A percentile compares a stretch with the other conserved stretches of the same genome.
These are phyloP conservation scores for Hyla sarda DNA, from an alignment of 2,113 vertebrate genomes.

Conservation along the genomic window DNA sequence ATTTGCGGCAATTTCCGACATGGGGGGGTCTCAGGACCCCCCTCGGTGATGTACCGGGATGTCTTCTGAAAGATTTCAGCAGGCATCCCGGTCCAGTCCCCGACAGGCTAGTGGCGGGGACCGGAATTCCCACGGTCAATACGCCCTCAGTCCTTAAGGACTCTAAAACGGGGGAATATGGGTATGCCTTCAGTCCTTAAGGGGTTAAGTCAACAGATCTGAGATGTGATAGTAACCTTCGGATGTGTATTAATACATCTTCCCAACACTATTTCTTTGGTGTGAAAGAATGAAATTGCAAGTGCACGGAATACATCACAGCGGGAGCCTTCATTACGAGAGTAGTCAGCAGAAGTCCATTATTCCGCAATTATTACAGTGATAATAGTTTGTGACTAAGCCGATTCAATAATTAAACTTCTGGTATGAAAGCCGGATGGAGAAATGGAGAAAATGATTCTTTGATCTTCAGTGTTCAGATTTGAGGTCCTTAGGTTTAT, in stretches of 20 bases:
- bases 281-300: not conserved
- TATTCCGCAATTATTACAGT: slow-evolving; percentile 39
- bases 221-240: not conserved
- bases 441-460: slow-evolving; percentile 4
- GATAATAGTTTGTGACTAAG: slow-evolving; percentile 42
- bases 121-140: too few relatives aligned
- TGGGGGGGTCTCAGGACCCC: too few relatives aligned
- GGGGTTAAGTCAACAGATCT: too few relatives aligned
- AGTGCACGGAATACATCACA: slow-evolving; percentile 25
- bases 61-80: too few relatives aligned
- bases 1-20: too few relatives aligned
- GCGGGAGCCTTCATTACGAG: slow-evolving; percentile 34
- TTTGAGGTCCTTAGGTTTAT: slow-evolving; percentile 20
- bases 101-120: too few relatives aligned
- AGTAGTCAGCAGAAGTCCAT: slow-evolving; percentile 26
- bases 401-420: slow-evolving; percentile 40
- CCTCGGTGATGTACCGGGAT: too few relatives aligned
- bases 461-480: slow-evolving; percentile 14
- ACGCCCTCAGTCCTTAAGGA: too few relatives aligned
- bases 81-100: too few relatives aligned
- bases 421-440: not conserved
- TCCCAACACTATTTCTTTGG: not conserved
- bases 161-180: too few relatives aligned
- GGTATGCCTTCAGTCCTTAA: too few relatives aligned
- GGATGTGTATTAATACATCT: not conserved